A percentile compares a stretch with the other conserved stretches of the same genome.
Evolutionary conservation across 2,797 vertebrate species (phyloP).

Genomic region (Centropyge bicolor): DNA sequence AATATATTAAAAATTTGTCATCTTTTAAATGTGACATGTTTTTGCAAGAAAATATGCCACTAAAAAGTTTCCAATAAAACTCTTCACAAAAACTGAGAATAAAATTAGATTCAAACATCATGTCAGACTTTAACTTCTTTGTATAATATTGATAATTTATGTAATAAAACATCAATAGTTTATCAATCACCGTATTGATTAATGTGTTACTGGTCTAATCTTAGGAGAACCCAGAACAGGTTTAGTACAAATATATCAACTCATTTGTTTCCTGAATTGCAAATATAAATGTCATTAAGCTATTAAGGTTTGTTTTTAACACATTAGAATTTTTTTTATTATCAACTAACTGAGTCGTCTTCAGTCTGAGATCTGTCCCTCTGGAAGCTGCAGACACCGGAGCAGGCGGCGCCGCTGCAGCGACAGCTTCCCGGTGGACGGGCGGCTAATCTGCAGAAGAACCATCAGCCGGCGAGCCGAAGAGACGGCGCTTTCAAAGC

Average conservation of each 20-base stretch:
- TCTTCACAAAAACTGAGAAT: neutral
- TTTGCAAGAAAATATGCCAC: no score
- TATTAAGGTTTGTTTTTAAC: neutral
- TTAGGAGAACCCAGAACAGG: neutral
- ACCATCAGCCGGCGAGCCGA: constrained; percentile 30
- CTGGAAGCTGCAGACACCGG: neutral
- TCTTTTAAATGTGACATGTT: no score
- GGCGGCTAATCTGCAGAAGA: constrained; percentile 36
- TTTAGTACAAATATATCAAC: neutral
- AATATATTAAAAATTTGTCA: neutral
- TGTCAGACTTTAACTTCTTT: no score
- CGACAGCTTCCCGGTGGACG: constrained; percentile 1
- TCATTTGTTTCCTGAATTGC: neutral
- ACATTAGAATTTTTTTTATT: neutral
- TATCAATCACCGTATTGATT: no score
- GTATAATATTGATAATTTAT: no score
- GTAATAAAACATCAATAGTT: neutral
- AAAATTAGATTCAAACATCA: neutral
- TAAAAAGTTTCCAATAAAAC: neutral
- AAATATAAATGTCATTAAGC: neutral
- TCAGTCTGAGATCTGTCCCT: neutral
- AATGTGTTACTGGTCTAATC: no score
- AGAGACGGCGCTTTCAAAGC: constrained; percentile 29
- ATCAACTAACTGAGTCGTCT: neutral
- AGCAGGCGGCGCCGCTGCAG: neutral